phyloP scores from a whole-genome alignment of 2,797 vertebrate genomes.

The Myotis myotis region DNA sequence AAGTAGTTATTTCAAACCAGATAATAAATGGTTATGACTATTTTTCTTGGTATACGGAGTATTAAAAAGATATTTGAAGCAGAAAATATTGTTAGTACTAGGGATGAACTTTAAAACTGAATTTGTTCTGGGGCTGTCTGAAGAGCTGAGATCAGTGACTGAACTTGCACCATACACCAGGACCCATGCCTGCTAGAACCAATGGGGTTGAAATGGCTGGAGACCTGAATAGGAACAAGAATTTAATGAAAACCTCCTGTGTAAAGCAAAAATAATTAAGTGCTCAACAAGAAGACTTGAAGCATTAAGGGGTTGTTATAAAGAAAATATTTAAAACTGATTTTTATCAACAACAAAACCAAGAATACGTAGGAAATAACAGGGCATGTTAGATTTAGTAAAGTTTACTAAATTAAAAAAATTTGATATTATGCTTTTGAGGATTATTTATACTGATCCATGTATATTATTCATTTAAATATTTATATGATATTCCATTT shows the following conservation, averaged over 20 bases:
- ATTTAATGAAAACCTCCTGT: not conserved
- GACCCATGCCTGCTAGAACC: not conserved
- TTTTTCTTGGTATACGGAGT: not conserved
- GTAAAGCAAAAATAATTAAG: not conserved
- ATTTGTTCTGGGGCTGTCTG: not conserved
- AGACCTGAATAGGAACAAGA: not conserved
- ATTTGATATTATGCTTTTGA: not conserved
- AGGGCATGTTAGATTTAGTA: not conserved
- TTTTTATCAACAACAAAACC: constrained; percentile 9
- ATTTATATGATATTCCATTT: not conserved
- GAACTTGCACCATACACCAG: not conserved
- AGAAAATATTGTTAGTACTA: not conserved
- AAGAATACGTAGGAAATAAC: not conserved
- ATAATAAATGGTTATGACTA: not conserved
- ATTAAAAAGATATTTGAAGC: not conserved
- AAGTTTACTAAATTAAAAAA: not conserved
- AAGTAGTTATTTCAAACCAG: not conserved
- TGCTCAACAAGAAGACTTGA: not conserved
- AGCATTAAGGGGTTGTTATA: not conserved
- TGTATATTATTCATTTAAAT: not conserved
- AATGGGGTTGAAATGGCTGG: not conserved
- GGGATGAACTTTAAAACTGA: not conserved
- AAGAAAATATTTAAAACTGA: not conserved
- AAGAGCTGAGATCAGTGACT: not conserved
- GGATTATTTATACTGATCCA: not conserved